Conservation (phyloP, 2,113 vertebrate species). For the Antennarius striatus region DNA sequence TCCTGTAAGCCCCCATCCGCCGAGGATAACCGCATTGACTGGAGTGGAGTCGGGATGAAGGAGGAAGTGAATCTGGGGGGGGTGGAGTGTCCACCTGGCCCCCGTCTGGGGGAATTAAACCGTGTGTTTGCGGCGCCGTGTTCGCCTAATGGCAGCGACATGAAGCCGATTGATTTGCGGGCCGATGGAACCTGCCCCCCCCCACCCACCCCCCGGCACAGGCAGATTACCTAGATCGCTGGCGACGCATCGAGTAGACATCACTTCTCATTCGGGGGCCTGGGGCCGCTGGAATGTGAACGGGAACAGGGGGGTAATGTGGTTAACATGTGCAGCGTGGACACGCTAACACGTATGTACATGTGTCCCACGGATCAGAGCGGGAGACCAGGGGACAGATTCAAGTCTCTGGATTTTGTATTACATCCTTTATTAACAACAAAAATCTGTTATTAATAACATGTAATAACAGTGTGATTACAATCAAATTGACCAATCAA, state of each 20-base stretch:
- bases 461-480: too few species aligned
- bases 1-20: constrained; percentile 70
- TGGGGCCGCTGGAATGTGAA: constrained; percentile 49
- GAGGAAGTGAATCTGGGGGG: constrained; percentile 35
- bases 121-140: constrained; percentile 70
- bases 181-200: constrained; percentile 50
- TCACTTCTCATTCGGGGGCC: constrained; percentile 45
- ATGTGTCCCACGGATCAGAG: constrained; percentile 18
- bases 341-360: constrained; percentile 15
- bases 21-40: constrained; percentile 69
- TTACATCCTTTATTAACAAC: too few species aligned
- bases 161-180: constrained; percentile 75
- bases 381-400: not conserved
- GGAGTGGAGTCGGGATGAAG: constrained; percentile 57
- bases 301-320: constrained; percentile 29
- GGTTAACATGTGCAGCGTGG: constrained; percentile 16
- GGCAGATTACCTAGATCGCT: constrained; percentile 75
- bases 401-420: not conserved
- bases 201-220: constrained; percentile 64
- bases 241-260: constrained; percentile 65
- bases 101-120: constrained; percentile 73
- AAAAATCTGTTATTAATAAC: too few species aligned
- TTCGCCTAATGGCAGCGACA: constrained; percentile 72
- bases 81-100: constrained; percentile 72
- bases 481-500: too few species aligned